Base-by-base conservation (phyloP, 2,888 invertebrate species). In the Microctonus hyperodae region DNA sequence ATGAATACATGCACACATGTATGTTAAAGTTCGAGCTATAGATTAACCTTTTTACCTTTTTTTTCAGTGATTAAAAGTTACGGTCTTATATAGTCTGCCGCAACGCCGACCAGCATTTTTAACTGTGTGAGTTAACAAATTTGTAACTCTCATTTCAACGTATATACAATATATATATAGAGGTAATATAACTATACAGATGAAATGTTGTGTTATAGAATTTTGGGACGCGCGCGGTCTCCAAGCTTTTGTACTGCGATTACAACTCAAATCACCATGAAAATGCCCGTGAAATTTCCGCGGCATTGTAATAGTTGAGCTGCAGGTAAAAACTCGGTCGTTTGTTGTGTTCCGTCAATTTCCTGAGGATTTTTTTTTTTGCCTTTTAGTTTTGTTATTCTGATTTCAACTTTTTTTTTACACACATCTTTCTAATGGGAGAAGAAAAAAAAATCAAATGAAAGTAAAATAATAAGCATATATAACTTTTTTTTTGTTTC, bases 241-340 rank as follows among this genome's bases (percentile, higher is more conserved):
- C 16, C 56, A 68, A 74, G 66, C 76, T 73, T 79, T 83, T 83
- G 82, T 83, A 57, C 73, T 25, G 77, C 79, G 83, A 81, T 82
- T 82, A 81, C 75, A 73, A 76, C 69, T 76, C 77, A 81, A 82
- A 82, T 82, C 79, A 80, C 79, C 81, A 77, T 79, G 72, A 83
- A 82, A 82, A 44, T 80, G 75, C 76, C 76, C 76, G 71, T 78
- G 75, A 80, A 80, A 80, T 74, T 73, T 73, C n/a, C 71, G 70
- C 63, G 64, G 73, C 74, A 77, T 81, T 81, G 78, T 80, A 69
- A 67, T 56, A 11, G 58, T 61, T 57, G 58, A 64, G 62, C 64
- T 61, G 25, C 75, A 77, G 75, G 76, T 75, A 74, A 73, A 73
- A 63, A 72, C 68, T 74, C 70, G 59, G 58, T 60, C 20, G 60